Conservation (phyloP, 1,140 invertebrate genomes). For the Plodia interpunctella region DNA sequence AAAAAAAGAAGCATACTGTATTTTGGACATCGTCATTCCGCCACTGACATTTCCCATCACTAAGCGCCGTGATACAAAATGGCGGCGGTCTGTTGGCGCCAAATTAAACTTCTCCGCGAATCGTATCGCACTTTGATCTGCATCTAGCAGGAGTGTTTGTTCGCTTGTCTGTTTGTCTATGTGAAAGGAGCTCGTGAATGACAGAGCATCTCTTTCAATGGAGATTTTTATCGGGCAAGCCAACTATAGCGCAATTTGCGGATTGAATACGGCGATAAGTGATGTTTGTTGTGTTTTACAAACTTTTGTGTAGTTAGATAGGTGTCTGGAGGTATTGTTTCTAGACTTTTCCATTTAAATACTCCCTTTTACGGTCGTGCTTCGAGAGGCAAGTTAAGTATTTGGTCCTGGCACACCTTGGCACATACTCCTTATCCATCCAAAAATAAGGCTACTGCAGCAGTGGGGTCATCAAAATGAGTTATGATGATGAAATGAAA, state of each 20-base stretch:
- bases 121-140: constrained; percentile 72
- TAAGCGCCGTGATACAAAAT: constrained; percentile 51
- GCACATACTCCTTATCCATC: too few relatives aligned
- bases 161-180: constrained; percentile 62
- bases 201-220: constrained; percentile 58
- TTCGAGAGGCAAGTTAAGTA: too few relatives aligned
- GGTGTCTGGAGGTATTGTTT: background rate
- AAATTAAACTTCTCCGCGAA: constrained; percentile 63
- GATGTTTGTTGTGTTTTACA: constrained; percentile 7
- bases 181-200: constrained; percentile 62
- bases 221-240: constrained; percentile 66
- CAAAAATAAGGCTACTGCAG: too few relatives aligned
- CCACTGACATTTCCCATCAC: constrained; percentile 7
- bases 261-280: constrained; percentile 65
- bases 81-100: constrained; percentile 62
- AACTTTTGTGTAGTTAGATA: background rate
- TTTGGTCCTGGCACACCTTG: too few relatives aligned
- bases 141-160: constrained; percentile 58
- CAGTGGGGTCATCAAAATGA: too few relatives aligned
- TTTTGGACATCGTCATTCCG: background rate
- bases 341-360: background rate
- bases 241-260: constrained; percentile 67
- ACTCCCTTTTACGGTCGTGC: too few relatives aligned
- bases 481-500: too few relatives aligned
- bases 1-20: background rate